Base-by-base conservation (phyloP, 1,140 invertebrate species). In the Drosophila grimshawi region DNA sequence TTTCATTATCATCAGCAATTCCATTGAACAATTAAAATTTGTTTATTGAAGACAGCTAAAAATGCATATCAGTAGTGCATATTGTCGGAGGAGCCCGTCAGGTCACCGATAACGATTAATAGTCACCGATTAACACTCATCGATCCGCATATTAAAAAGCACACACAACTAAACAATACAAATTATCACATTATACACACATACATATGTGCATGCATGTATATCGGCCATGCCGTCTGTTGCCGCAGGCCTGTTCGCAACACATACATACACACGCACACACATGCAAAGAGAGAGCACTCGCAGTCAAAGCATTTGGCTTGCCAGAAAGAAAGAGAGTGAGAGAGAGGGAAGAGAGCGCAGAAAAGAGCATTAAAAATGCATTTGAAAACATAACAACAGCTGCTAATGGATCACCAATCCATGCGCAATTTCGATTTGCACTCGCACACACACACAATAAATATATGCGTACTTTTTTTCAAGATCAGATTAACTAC, bases 371-470 rank as follows among this genome's bases (percentile, higher is more conserved):
- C 55, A 29, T 43, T 48, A 55, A 11, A 66, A 56, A 29, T 53
- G 62, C 62, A 65, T 32, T 29, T 39, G 35, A 48, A 64, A 52
- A 48, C 11, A 53, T 30, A 52, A 33, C 29, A 66, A 65, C 37
- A 65, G 30, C 52, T 66, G 29, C 30, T 59, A 59, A 59, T 46
- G 30, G 30, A 60, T 46, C 57, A 29, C 43, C 43, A 60, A 60
- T 27, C 10, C 43, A 60, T 33, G 19, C 11, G 30, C 43, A 48
- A 48, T 48, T 27, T 33, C 30, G 41, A 60, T 46, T 60, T 45
- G 57, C 29, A 19, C 57, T 60, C 57, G n/a, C n/a, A 43, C 41
- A 43, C 19, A 19, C 19, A 19, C 19, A 19, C 19, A 19, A 19
- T 19, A 19, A 37, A 53, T 53, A 30, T 7, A 37, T 33, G n/a